Percentiles rank a stretch among this genome's conserved stretches.
Evolutionary conservation across 2,113 vertebrate species (phyloP).

Genomic region (Neolamprologus sp.): DNA sequence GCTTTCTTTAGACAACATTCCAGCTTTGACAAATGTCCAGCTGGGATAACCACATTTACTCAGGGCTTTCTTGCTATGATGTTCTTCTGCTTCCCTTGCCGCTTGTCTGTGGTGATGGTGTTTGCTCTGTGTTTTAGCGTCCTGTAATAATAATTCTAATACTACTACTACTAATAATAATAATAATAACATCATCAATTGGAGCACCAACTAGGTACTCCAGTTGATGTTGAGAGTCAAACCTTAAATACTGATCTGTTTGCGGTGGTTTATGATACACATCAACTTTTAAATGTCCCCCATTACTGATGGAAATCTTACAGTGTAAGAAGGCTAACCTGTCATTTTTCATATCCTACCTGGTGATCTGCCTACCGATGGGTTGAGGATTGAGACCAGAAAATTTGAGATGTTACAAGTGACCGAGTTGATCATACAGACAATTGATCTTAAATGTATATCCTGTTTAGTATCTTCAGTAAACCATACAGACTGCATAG

Average conservation of each 20-base stretch:
- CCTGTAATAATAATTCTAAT: neutral
- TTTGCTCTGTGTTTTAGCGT: neutral
- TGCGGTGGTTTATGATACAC: neutral
- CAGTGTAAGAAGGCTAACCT: neutral
- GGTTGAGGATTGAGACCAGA: neutral
- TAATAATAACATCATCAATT: neutral
- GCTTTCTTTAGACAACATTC: neutral
- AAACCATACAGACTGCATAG: neutral
- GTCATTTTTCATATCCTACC: neutral
- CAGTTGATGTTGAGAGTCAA: neutral
- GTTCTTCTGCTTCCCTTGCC: neutral
- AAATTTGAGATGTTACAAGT: neutral
- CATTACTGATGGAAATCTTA: neutral
- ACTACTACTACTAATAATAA: fast-evolving
- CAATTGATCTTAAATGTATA: neutral
- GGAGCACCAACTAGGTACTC: neutral
- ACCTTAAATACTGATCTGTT: neutral
- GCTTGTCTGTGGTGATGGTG: neutral
- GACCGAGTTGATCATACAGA: neutral
- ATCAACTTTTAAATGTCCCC: neutral
- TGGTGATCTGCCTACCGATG: neutral
- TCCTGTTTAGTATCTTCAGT: neutral
- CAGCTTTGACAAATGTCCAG: neutral
- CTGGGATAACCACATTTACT: neutral
- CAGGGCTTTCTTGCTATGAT: neutral